Evolutionary conservation across 1,140 invertebrate genomes (phyloP).

Genomic region (Ylistrum balloti): DNA sequence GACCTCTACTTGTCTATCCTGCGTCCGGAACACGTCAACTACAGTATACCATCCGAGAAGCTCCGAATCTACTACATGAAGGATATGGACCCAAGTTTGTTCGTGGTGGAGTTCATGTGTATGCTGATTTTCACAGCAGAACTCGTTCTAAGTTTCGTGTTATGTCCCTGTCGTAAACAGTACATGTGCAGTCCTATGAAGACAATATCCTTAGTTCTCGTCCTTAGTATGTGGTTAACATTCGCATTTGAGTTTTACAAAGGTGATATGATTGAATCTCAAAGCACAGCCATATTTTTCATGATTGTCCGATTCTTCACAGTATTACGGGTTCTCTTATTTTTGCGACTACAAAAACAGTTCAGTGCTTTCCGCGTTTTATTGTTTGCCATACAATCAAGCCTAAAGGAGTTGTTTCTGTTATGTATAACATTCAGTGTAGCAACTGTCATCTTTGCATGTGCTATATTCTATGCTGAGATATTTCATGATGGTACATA

Average conservation of each 20-base stretch:
- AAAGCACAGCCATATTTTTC: slow-evolving; percentile 43
- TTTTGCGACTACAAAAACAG: slow-evolving; percentile 50
- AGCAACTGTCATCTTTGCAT: slow-evolving; percentile 66
- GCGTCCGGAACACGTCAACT: background rate
- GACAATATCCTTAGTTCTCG: slow-evolving; percentile 1
- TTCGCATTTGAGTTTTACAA: slow-evolving; percentile 56
- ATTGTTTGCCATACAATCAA: slow-evolving; percentile 72
- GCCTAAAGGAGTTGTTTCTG: slow-evolving; percentile 66
- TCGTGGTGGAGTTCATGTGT: slow-evolving; percentile 51
- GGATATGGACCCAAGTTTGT: slow-evolving; percentile 40
- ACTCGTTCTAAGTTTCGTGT: slow-evolving; percentile 45
- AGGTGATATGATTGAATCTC: slow-evolving; percentile 44
- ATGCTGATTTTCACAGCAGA: slow-evolving; percentile 48
- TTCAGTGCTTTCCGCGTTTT: slow-evolving; percentile 57
- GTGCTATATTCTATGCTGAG: slow-evolving; percentile 68
- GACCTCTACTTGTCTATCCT: background rate
- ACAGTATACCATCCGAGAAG: slow-evolving; percentile 25
- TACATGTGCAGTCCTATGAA: slow-evolving; percentile 44
- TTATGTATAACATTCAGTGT: slow-evolving; percentile 66
- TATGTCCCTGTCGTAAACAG: slow-evolving; percentile 44
- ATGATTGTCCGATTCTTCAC: slow-evolving; percentile 50
- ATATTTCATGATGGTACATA: slow-evolving; percentile 59
- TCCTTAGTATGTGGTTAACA: slow-evolving; percentile 54
- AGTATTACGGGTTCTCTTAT: slow-evolving; percentile 55
- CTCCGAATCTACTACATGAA: slow-evolving; percentile 33